Percentiles rank a stretch among this genome's conserved stretches.
Conservation (phyloP, 1,140 invertebrate species). For the Pachyrhynchus sulphureomaculatus region DNA sequence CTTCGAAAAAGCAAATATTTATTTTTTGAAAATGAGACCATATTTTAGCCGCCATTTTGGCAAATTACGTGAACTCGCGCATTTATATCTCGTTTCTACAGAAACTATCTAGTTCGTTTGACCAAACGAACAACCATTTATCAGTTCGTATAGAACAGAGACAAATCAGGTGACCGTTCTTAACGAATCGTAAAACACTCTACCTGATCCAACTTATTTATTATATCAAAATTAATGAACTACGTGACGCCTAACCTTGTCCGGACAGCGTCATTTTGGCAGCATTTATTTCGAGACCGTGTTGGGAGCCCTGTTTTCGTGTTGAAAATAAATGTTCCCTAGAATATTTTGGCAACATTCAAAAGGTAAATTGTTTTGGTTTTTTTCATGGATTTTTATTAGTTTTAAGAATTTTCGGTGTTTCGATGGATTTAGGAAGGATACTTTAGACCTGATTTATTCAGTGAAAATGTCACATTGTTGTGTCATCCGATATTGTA, state of each 20-base stretch:
- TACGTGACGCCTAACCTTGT: neutral
- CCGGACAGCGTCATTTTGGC: conserved; percentile 38
- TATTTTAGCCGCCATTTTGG: neutral
- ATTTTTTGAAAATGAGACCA: too few species aligned
- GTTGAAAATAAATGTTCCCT: conserved; percentile 50
- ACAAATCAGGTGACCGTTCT: neutral
- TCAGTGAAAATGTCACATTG: neutral
- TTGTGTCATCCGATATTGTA: neutral
- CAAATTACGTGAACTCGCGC: too few species aligned
- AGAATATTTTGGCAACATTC: conserved; percentile 44
- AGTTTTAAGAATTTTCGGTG: neutral
- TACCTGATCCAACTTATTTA: too few species aligned
- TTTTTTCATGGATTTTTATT: conserved; percentile 7
- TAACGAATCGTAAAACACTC: neutral
- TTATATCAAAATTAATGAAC: too few species aligned
- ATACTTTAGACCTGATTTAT: too few species aligned
- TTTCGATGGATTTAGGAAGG: neutral
- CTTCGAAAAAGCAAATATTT: too few species aligned
- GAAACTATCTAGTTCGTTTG: too few species aligned
- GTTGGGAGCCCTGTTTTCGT: conserved; percentile 49
- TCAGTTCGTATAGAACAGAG: too few species aligned
- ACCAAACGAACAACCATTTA: neutral
- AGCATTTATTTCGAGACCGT: conserved; percentile 51
- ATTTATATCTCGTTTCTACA: too few species aligned
- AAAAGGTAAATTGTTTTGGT: conserved; percentile 41